These are phyloP conservation scores for Pyralis farinalis DNA, from an alignment of 2,888 invertebrate genomes.

Conservation along the genomic window DNA sequence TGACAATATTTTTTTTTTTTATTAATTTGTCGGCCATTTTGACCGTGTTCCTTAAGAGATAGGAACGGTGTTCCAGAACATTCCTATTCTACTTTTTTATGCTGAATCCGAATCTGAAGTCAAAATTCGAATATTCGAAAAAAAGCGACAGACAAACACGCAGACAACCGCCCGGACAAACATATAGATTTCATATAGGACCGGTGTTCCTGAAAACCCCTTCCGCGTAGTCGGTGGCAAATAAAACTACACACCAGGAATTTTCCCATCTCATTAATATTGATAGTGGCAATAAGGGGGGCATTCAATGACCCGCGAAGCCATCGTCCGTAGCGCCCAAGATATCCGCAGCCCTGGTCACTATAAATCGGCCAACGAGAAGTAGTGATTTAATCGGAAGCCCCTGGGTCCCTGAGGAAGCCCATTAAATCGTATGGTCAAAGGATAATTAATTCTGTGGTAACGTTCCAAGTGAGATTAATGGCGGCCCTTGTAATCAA, in stretches of 20 bases:
- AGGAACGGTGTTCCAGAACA: too few species aligned
- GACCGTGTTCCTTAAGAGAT: too few species aligned
- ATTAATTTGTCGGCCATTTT: too few species aligned
- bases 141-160: too few species aligned
- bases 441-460: conserved; percentile 79
- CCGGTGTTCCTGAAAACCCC: too few species aligned
- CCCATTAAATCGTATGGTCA: conserved; percentile 81
- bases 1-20: too few species aligned
- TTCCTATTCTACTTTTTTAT: too few species aligned
- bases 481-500: conserved; percentile 59
- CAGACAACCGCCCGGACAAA: too few species aligned
- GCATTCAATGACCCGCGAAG: neutral
- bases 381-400: conserved; percentile 80
- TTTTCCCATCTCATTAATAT: neutral
- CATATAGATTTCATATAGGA: too few species aligned
- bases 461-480: conserved; percentile 75
- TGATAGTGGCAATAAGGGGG: neutral
- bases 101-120: too few species aligned
- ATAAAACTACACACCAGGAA: neutral
- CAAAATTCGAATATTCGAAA: too few species aligned
- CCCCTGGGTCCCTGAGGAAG: conserved; percentile 74
- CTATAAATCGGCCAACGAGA: conserved; percentile 79
- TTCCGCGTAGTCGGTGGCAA: too few species aligned
- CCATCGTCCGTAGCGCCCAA: neutral
- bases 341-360: conserved; percentile 35